Evolutionary conservation across 2,113 vertebrate species (phyloP).

Genomic region (Oryzias javanicus): DNA sequence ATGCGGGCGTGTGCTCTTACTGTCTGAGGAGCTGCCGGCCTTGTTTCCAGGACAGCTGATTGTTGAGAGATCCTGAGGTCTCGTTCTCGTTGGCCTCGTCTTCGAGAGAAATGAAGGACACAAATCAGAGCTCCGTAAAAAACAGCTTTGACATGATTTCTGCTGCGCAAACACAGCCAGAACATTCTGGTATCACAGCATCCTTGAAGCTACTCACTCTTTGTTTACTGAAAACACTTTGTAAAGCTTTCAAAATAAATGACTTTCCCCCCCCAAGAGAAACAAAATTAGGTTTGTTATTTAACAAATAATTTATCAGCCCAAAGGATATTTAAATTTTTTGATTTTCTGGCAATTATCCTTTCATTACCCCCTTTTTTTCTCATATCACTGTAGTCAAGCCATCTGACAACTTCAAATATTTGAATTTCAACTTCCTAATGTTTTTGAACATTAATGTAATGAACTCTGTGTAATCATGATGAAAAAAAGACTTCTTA

Average conservation of each 20-base stretch:
- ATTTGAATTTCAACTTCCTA: too few relatives aligned
- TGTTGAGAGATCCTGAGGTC: constrained; percentile 88
- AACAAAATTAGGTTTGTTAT: too few relatives aligned
- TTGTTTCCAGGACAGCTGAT: constrained; percentile 98
- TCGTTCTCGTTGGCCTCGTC: constrained; percentile 96
- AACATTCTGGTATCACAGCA: constrained; percentile 50
- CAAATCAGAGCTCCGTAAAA: constrained; percentile 61
- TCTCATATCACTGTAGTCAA: too few relatives aligned
- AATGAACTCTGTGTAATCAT: constrained; percentile 27
- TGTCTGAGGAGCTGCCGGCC: constrained; percentile 95
- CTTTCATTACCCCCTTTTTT: too few relatives aligned
- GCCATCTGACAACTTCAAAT: too few relatives aligned
- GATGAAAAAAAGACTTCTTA: constrained; percentile 29
- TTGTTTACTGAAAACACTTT: constrained; percentile 1
- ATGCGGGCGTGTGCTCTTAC: constrained; percentile 77
- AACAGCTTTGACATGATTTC: constrained; percentile 28
- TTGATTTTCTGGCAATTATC: too few relatives aligned
- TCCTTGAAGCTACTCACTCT: constrained; percentile 31
- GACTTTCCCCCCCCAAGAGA: too few relatives aligned
- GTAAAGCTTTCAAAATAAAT: constrained; percentile 8
- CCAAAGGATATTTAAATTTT: too few relatives aligned
- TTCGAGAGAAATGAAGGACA: constrained; percentile 67
- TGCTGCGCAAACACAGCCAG: constrained; percentile 38
- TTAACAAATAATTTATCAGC: too few relatives aligned
- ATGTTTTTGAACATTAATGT: too few relatives aligned